Evolutionary conservation across 2,888 invertebrate species (phyloP).

Genomic region (Lasius platythorax): DNA sequence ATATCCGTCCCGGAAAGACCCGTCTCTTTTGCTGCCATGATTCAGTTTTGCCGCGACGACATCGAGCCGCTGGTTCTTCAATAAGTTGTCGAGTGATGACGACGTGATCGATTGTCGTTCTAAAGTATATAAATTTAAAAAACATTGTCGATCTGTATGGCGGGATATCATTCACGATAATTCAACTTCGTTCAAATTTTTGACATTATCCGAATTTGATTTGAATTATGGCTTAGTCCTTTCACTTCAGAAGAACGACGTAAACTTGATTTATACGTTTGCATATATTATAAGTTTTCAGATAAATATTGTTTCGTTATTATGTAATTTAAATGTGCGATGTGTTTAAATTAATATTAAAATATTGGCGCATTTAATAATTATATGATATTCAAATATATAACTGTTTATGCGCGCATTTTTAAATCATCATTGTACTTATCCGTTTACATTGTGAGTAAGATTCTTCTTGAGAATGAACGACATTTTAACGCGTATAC

Average conservation of each 20-base stretch:
- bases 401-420: neutral
- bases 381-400: neutral
- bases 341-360: neutral
- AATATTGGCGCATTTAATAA: constrained; percentile 6
- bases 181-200: neutral
- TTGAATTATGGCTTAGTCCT: neutral
- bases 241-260: neutral
- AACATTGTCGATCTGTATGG: neutral
- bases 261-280: neutral
- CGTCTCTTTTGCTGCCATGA: constrained; percentile 78
- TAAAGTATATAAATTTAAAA: constrained; percentile 30
- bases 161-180: neutral
- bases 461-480: constrained; percentile 38
- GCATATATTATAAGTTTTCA: neutral
- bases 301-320: neutral
- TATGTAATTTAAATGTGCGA: neutral
- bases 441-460: neutral
- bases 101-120: constrained; percentile 21
- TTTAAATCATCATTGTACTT: constrained; percentile 14
- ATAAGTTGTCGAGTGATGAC: constrained; percentile 51
- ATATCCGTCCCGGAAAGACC: constrained; percentile 79
- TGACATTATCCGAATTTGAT: neutral
- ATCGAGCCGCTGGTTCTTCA: constrained; percentile 61
- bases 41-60: constrained; percentile 71
- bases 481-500: constrained; percentile 4